phyloP scores from a whole-genome alignment of 2,797 vertebrate genomes.

The Lindbergichthys nudifrons region DNA sequence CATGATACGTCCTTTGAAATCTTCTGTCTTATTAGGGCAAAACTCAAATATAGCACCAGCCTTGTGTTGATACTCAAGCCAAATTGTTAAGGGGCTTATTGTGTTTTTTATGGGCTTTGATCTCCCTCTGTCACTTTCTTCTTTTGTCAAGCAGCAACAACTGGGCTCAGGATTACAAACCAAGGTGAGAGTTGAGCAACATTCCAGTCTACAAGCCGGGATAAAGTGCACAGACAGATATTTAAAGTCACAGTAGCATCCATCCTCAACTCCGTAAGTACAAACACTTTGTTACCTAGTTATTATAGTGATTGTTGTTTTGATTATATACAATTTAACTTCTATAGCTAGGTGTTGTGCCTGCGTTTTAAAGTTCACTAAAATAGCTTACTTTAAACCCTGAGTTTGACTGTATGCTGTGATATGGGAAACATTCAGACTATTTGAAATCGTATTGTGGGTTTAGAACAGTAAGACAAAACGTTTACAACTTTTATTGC shows the following conservation, averaged over 20 bases:
- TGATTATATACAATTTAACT: background rate
- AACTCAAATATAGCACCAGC: conserved; percentile 80
- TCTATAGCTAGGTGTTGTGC: background rate
- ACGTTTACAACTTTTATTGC: background rate
- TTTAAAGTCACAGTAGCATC: conserved; percentile 26
- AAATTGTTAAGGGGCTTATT: conserved; percentile 81
- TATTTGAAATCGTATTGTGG: background rate
- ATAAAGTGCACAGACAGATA: conserved; percentile 44
- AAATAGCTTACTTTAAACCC: background rate
- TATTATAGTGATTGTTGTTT: no score
- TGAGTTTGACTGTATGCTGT: background rate
- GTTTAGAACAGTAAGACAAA: background rate
- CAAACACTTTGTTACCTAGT: background rate
- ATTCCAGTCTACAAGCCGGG: conserved; percentile 43
- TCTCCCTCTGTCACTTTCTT: conserved; percentile 68
- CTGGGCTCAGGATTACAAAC: conserved; percentile 64
- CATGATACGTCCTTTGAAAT: conserved; percentile 68
- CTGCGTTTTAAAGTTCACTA: background rate
- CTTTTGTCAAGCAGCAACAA: conserved; percentile 73
- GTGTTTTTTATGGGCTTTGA: conserved; percentile 78
- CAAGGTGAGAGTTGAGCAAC: conserved; percentile 66
- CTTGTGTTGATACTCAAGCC: conserved; percentile 61
- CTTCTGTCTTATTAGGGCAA: conserved; percentile 80
- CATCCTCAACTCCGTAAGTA: conserved; percentile 52
- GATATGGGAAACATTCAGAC: background rate